Base-by-base conservation (phyloP, 2,888 invertebrate species). In the Thymelicus acteon region DNA sequence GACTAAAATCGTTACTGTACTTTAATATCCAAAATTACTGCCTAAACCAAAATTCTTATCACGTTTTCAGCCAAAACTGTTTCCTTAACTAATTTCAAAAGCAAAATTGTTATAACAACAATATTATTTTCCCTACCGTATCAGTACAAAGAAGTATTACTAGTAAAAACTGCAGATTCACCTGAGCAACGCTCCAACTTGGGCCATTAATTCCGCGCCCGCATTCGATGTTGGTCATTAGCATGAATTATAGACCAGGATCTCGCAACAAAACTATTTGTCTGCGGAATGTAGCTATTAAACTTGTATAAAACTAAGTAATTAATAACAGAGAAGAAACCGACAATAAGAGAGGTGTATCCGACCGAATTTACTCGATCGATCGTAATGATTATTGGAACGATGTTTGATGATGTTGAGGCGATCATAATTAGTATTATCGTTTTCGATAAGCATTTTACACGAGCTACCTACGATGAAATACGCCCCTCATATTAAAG, bases 151-250 rank as follows among this genome's bases (percentile, higher is more conserved):
- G 37, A 58, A n/a, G 39, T n/a, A 58, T 39, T 37, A 13, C 13
- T 37, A 39, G 6, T 37, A 37, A 54, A 61, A 61, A n/a, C n/a
- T 24, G 39, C 58, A 58, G 49, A 44, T 39, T 40, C 67, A 67
- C 67, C 67, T 67, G 67, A 67, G 44, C 44, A 37, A 8, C 13
- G 19, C 52, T 60, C 60, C 15, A 67, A 61, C 61, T 67, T 61
- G 52, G 44, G 10, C 40, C 67, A 49, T 67, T 67, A 61, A 67
- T 61, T 61, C 40, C 24, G 6, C 0, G 58, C 48, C 49, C 40
- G 61, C 52, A 60, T 39, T 31, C 61, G 67, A 67, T 67, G 40
- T 49, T 52, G 67, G 67, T 61, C 67, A 67, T 67, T 67, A 67
- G 31, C 52, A 67, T 67, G 67, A 67, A 44, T 67, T 52, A 67